Evolutionary conservation across 2,113 vertebrate species (phyloP), one percentile per base, ranked within the genome.

Genomic region (Dunckerocampus dactyliophorus): DNA sequence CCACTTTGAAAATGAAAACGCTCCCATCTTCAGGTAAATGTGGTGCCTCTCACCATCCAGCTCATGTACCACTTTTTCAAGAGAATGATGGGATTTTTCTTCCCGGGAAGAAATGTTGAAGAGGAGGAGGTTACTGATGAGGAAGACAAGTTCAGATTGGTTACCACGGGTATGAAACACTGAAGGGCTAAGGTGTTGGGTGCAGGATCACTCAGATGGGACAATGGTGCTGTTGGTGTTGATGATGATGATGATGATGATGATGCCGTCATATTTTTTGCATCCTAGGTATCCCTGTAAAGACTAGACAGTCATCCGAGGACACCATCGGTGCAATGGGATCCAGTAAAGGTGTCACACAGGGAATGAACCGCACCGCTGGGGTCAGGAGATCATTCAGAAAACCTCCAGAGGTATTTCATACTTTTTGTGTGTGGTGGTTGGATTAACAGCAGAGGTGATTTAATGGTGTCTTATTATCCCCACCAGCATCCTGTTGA

Each of bases 61-160:
- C 90, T 99, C 45, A 98, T 97, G 80, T 96, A 98, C 84, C 97
- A 98, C 91, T 98, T 99, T 89, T 99, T 99, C 88, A 96, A 98
- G 79, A 93, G 97, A 72, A 98, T 99, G 96, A 99, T 99, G 97
- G 95, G 95, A 12, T 99, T 99, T 86, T 99, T 99, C 87, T 98
- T 99, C 82, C 96, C 96, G 0, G 97, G 96, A 17, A 90, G 97
- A 83, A 98, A 92, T 12, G 89, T 97, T 45, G 97, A 98, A 71
- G 97, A 99, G 76, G 96, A 99, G 64, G 96, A 99, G 75, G 92
- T 95, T 69, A 91, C 95, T 3, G 96, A 99, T 75, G 97, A 99
- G 71, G 96, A 99, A 71, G 97, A 98, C 89, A 99, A 99, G 61
- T 98, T 93, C 63, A 90, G 95, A 89, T 78, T 99, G 82, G 97